A percentile compares a stretch with the other conserved stretches of the same genome.
Evolutionary conservation across 2,113 vertebrate genomes (phyloP).

Genomic region (Holacanthus passer): DNA sequence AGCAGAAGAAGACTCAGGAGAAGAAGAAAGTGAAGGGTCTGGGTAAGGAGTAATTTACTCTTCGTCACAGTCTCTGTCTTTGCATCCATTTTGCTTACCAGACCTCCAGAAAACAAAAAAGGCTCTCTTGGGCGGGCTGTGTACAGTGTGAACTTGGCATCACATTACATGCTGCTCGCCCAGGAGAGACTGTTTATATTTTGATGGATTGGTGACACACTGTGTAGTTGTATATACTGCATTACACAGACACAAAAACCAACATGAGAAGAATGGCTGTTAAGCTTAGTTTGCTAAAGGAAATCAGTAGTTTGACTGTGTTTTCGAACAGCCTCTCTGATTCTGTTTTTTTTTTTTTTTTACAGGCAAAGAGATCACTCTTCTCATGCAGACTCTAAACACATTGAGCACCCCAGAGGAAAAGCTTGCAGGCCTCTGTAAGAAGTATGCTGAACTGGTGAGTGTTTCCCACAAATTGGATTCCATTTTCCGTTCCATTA

Average conservation of each 20-base stretch:
- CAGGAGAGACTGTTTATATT: not conserved
- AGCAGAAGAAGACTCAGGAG: constrained; percentile 91
- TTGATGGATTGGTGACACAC: not conserved
- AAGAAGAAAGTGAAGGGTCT: constrained; percentile 97
- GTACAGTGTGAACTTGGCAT: not conserved
- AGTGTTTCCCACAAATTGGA: constrained; percentile 56
- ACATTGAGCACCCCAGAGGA: constrained; percentile 98
- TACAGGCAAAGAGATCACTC: constrained; percentile 96
- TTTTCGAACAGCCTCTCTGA: not conserved
- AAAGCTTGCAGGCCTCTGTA: constrained; percentile 94
- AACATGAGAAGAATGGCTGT: not conserved
- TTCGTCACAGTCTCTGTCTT: not conserved
- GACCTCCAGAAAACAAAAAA: not conserved
- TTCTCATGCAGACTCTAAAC: constrained; percentile 98
- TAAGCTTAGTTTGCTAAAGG: not conserved
- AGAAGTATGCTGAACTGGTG: constrained; percentile 99
- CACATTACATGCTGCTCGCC: not conserved
- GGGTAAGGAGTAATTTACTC: constrained; percentile 80
- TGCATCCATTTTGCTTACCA: not conserved
- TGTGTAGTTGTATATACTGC: not conserved
- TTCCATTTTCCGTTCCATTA: not conserved
- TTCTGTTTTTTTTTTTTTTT: not conserved
- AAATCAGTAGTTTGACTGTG: not conserved
- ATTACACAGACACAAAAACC: not conserved
- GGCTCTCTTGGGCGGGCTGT: no score